Evolutionary conservation across 2,888 invertebrate species (phyloP), one percentile per base, ranked within the genome.

Genomic region (Spatulosminthurus flaviceps): DNA sequence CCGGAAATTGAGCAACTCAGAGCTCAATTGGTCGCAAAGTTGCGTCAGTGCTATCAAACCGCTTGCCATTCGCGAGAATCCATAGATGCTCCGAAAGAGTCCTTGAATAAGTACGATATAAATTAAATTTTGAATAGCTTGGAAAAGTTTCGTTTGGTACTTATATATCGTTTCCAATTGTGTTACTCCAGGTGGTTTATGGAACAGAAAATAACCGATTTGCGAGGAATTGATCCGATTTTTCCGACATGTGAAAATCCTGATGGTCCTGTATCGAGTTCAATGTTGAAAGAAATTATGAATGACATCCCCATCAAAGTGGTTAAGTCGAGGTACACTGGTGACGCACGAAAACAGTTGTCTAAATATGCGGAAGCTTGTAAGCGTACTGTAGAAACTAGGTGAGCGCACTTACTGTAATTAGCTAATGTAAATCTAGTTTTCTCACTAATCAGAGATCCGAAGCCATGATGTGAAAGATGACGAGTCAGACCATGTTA

Each of bases 261-360:
- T 0, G 97, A 97, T 89, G 84, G 83, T 5, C 71, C 80, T 5
- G 93, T 98, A 86, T 97, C 97, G 5, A 92, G 93, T 87, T 94
- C 95, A 0, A 96, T 98, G 97, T 96, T 96, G 89, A 92, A 95
- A 83, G 98, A 98, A 89, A 96, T 98, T 77, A 97, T 98, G 96
- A 95, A 96, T 88, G 97, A 98, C 89, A 96, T 98, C 87, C 98
- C 98, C 13, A 95, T 98, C 81, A 97, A 96, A 88, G 90, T 98
- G 80, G 92, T 95, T n/a, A 93, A 96, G 87, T 97, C 97, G 11
- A 96, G 97, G 88, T 97, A 95, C 87, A 95, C 96, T 1, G 95
- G 95, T 0, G 98, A 98, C 89, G 97, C 97, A 0, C 91, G 97
- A 42, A 97, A 97, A 88, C 97, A 98, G 87, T 89, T 98, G 28